Evolutionary conservation across 1,140 invertebrate species (phyloP).

Genomic region (Panagrolaimus sp.): DNA sequence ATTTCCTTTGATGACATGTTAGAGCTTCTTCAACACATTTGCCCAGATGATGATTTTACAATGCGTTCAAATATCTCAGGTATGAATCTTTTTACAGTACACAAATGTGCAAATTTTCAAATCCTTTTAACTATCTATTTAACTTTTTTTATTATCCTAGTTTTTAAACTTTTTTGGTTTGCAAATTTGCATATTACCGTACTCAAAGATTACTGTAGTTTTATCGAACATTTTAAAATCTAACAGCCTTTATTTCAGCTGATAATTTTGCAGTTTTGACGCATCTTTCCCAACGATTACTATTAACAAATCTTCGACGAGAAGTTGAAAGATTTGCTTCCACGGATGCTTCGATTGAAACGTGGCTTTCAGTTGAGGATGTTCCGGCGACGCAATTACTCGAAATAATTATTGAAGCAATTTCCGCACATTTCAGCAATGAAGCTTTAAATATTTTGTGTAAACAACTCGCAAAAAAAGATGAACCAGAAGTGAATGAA

Average conservation of each 20-base stretch:
- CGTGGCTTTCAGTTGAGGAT: neutral
- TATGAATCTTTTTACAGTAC: too few species aligned
- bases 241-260: neutral
- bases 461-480: conserved; percentile 10
- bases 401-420: conserved; percentile 5
- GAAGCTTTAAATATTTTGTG: neutral
- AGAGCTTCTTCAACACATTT: neutral
- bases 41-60: neutral
- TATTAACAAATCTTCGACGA: conserved; percentile 7
- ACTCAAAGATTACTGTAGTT: too few species aligned
- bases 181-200: too few species aligned
- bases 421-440: neutral
- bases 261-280: conserved; percentile 9
- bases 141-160: too few species aligned
- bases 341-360: neutral
- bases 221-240: too few species aligned
- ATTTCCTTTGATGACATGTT: neutral
- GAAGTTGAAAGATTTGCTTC: neutral
- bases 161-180: too few species aligned
- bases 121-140: too few species aligned
- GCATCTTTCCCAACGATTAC: neutral
- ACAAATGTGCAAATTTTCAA: too few species aligned
- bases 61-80: neutral
- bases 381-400: neutral
- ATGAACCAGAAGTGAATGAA: neutral